Base-by-base conservation (phyloP, 1,140 invertebrate genomes). In the Aphaenogaster rudis region DNA sequence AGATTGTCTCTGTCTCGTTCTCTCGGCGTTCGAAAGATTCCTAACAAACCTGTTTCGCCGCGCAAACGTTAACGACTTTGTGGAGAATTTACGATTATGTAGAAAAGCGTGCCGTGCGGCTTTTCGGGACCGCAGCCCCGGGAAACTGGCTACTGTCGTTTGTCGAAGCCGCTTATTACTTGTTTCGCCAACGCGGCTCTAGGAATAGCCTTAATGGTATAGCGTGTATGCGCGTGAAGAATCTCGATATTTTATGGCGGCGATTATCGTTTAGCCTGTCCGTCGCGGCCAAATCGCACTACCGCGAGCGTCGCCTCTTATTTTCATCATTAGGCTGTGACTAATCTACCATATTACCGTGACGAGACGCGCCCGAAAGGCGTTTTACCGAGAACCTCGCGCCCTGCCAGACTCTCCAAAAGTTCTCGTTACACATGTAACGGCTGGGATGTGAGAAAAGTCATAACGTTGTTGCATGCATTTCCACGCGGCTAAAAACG, bases 241-340 rank as follows among this genome's bases (percentile, higher is more conserved):
- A 91, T 91, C 86, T 84, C 89, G 87, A 90, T 90, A 90, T 82
- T 91, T 91, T 88, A 91, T 86, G 90, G 78, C 72, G 66, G 77
- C 78, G 87, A 90, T 91, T 90, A 90, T 88, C 89, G 89, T 90
- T 88, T 82, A 88, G 71, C 76, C 79, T 69, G 76, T 39, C 76
- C 48, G 76, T 82, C 74, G 76, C 61, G 88, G 81, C 64, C 50
- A 90, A 90, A 90, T 87, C 88, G 86, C 74, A 48, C 82, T 59
- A 84, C 59, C 88, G 88, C 52, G 66, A 50, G 39, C 72, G 52
- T 64, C 77, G 78, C 13, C 82, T 79, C 71, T 88, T 90, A 91
- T 88, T 90, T 91, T 88, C 87, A 78, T 91, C 90, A 91, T 91
- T 91, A 91, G 76, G 67, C 89, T 74, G 89, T 91, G 87, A 91